phyloP scores from a whole-genome alignment of 2,797 vertebrate genomes.

The Lerista edwardsae region DNA sequence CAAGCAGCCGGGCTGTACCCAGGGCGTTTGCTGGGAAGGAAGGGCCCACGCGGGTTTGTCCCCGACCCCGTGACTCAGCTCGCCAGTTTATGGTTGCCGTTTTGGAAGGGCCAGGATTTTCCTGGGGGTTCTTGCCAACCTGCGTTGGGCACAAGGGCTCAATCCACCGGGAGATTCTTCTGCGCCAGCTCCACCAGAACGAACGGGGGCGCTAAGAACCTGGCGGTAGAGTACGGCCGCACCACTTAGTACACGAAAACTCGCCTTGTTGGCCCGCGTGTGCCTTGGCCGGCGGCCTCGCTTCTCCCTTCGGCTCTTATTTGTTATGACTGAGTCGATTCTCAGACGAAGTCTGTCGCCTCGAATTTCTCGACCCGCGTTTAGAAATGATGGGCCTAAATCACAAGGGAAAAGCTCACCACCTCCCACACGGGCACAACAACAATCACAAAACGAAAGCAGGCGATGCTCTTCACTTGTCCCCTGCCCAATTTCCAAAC shows the following conservation, averaged over 20 bases:
- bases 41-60: not conserved
- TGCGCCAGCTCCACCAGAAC: not conserved
- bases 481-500: not conserved
- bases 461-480: not conserved
- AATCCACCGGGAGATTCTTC: not conserved
- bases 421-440: fast-evolving
- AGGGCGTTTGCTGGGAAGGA: not conserved
- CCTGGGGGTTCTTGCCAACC: not conserved
- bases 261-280: too few species aligned
- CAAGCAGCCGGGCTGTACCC: not conserved
- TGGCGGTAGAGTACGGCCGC: too few species aligned
- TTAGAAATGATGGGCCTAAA: not conserved
- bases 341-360: not conserved
- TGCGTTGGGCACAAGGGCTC: not conserved
- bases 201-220: too few species aligned
- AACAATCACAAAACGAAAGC: not conserved
- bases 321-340: too few species aligned
- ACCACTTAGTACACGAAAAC: too few species aligned
- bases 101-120: not conserved
- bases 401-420: not conserved
- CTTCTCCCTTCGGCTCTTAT: too few species aligned
- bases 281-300: too few species aligned
- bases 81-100: not conserved
- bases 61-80: not conserved
- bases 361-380: not conserved